Conservation (phyloP, 2,113 vertebrate genomes). For the Cathartes aura region DNA sequence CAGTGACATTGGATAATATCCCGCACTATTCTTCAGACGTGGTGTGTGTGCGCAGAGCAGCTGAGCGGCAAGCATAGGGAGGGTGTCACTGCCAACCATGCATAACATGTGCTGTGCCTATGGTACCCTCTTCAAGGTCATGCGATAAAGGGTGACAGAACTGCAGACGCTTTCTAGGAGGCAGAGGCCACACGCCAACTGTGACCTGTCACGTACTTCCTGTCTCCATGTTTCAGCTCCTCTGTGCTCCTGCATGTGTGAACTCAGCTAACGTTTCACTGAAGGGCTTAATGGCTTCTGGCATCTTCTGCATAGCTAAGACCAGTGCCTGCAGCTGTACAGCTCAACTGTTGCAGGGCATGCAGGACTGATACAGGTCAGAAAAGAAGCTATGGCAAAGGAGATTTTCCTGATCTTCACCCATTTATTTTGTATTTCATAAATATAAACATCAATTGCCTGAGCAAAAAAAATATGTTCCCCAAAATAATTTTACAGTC, state of each 20-base stretch:
- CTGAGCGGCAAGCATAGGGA: not conserved
- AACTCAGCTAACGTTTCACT: not conserved
- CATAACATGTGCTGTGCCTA: not conserved
- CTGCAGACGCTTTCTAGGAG: not conserved
- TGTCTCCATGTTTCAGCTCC: not conserved
- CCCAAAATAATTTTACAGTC: not conserved
- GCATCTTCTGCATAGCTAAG: not conserved
- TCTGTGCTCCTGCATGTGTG: not conserved
- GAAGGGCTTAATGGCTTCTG: not conserved
- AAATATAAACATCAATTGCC: not conserved
- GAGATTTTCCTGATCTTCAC: not conserved
- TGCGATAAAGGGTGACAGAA: not conserved
- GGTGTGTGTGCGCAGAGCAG: not conserved
- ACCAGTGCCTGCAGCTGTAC: not conserved
- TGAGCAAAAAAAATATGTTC: not conserved
- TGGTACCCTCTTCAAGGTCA: not conserved
- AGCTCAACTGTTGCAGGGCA: not conserved
- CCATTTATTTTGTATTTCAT: not conserved
- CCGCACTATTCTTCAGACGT: not conserved
- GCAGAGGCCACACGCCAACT: not conserved
- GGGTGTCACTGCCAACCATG: accelerated
- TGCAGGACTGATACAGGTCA: not conserved
- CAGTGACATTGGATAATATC: not conserved
- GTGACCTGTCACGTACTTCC: not conserved
- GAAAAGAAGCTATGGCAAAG: not conserved